phyloP scores from a whole-genome alignment of 1,140 invertebrate genomes.

The Physella acuta region DNA sequence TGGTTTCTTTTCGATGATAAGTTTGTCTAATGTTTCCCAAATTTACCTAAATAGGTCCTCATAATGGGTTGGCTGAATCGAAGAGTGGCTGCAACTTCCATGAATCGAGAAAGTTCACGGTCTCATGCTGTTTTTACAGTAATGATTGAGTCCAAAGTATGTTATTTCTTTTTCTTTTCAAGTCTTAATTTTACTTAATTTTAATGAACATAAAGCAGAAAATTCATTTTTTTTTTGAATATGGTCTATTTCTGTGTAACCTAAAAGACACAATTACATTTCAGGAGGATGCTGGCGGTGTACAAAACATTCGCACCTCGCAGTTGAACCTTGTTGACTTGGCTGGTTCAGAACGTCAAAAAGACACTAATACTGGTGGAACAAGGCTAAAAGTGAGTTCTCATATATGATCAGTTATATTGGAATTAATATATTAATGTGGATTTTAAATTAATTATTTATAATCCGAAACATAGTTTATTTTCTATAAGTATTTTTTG shows the following conservation, averaged over 20 bases:
- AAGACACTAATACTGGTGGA: slow-evolving; percentile 53
- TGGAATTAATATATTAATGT: too few species aligned
- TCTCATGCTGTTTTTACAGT: slow-evolving; percentile 61
- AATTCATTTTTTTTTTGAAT: neutral
- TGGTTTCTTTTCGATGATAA: too few species aligned
- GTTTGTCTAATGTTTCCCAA: too few species aligned
- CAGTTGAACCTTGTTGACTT: slow-evolving; percentile 78
- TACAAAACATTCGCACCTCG: slow-evolving; percentile 48
- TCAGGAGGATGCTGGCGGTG: slow-evolving; percentile 43
- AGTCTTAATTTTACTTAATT: too few species aligned
- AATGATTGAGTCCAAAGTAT: slow-evolving; percentile 52
- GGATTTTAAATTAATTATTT: too few species aligned
- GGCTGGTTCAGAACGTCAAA: slow-evolving; percentile 78
- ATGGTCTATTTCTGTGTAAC: neutral
- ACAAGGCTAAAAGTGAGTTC: slow-evolving; percentile 50
- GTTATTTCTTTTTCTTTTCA: slow-evolving; percentile 5
- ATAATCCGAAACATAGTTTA: too few species aligned
- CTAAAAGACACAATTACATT: slow-evolving; percentile 14
- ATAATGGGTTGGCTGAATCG: slow-evolving; percentile 52
- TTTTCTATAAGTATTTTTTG: too few species aligned
- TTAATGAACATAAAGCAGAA: neutral
- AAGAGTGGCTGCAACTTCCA: slow-evolving; percentile 56
- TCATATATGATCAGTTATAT: too few species aligned
- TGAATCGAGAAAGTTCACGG: slow-evolving; percentile 60
- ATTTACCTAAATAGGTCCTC: too few species aligned